Conservation (phyloP, 2,888 invertebrate species). For the Troides aeacus region DNA sequence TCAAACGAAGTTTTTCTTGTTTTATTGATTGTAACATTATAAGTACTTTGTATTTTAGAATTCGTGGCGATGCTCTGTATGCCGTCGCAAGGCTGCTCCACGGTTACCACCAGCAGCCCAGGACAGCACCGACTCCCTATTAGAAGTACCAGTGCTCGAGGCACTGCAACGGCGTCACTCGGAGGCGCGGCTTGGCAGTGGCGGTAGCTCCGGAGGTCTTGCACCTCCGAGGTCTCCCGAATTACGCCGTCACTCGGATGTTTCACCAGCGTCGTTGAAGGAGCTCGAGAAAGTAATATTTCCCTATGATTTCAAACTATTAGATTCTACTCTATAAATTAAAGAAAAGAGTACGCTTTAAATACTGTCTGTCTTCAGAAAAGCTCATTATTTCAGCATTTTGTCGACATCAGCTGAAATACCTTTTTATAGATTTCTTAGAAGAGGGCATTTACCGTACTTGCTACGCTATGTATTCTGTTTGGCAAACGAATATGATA, state of each 20-base stretch:
- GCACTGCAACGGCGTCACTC: constrained; percentile 90
- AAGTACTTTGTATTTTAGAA: constrained; percentile 70
- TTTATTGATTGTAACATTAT: not conserved
- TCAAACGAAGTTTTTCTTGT: not conserved
- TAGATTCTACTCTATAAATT: not conserved
- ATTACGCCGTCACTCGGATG: constrained; percentile 90
- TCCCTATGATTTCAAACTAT: constrained; percentile 22
- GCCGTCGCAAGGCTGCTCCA: constrained; percentile 89
- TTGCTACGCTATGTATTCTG: too few relatives aligned
- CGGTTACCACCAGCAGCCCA: constrained; percentile 86
- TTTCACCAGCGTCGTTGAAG: constrained; percentile 91
- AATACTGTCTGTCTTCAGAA: not conserved
- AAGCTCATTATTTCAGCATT: not conserved
- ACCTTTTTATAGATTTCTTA: too few relatives aligned
- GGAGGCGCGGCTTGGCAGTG: constrained; percentile 81
- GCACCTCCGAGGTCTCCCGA: constrained; percentile 93
- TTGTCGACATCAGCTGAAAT: too few relatives aligned
- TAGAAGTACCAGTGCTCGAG: constrained; percentile 90
- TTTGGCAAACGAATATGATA: too few relatives aligned
- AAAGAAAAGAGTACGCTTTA: not conserved
- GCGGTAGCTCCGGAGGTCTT: constrained; percentile 80
- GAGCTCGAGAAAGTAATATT: constrained; percentile 91
- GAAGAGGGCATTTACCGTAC: too few relatives aligned
- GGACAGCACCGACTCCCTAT: constrained; percentile 90
- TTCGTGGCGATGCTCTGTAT: constrained; percentile 94